Evolutionary conservation across 2,113 vertebrate species (phyloP).

Genomic region (Eulemur macaco): DNA sequence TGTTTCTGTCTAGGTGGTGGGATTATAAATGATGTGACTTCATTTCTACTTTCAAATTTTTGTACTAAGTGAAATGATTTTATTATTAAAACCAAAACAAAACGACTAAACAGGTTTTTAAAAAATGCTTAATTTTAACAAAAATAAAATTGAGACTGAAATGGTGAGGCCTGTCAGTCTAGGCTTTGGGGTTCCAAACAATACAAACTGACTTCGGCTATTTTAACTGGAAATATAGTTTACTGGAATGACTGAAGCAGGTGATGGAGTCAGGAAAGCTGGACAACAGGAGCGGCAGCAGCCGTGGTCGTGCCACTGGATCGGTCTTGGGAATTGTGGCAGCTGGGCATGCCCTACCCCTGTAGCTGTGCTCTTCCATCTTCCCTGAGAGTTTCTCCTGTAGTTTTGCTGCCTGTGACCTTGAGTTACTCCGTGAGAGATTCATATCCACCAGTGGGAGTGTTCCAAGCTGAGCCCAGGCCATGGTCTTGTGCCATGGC

Average conservation of each 20-base stretch:
- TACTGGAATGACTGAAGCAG: background rate
- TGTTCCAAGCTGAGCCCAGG: background rate
- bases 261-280: background rate
- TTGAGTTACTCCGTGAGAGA: background rate
- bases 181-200: background rate
- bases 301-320: rapidly evolving
- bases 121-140: background rate
- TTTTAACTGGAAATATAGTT: background rate
- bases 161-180: background rate
- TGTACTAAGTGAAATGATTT: background rate
- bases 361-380: background rate
- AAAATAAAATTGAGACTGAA: background rate
- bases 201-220: background rate
- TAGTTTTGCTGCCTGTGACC: background rate
- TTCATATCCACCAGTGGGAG: background rate
- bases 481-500: background rate
- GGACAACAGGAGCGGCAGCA: background rate
- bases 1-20: background rate
- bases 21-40: background rate
- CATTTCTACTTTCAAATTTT: background rate
- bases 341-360: rapidly evolving
- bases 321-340: background rate
- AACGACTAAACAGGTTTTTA: background rate
- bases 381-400: background rate
- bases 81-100: constrained; percentile 29